Conservation (phyloP, 2,797 vertebrate genomes). For the Thripadectes ignobilis region DNA sequence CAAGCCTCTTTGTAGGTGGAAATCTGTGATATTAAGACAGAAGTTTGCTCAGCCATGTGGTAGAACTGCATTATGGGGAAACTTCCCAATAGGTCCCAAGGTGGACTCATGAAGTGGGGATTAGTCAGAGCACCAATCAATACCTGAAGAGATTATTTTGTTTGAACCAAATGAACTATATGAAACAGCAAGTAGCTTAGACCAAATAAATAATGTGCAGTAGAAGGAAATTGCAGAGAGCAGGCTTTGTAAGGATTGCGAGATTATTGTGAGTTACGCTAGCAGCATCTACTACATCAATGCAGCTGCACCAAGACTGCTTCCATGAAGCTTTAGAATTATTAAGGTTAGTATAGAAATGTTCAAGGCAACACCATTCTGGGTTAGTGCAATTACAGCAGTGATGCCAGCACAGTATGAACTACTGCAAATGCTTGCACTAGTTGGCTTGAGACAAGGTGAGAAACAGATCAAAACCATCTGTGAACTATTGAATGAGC, state of each 20-base stretch:
- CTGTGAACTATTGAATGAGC: neutral
- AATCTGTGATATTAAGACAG: neutral
- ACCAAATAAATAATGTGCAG: slow-evolving; percentile 52
- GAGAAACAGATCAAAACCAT: neutral
- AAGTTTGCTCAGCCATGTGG: neutral
- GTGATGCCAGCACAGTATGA: neutral
- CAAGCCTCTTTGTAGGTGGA: neutral
- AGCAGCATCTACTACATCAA: slow-evolving; percentile 48
- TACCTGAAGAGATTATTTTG: slow-evolving; percentile 49
- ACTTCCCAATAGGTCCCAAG: neutral
- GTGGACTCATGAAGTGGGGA: neutral
- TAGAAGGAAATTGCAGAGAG: slow-evolving; percentile 39
- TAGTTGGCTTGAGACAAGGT: neutral
- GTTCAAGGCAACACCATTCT: slow-evolving; percentile 24
- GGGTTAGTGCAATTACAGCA: slow-evolving; percentile 30
- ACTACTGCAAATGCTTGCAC: neutral
- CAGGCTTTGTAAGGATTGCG: slow-evolving; percentile 50
- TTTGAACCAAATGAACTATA: slow-evolving; percentile 45
- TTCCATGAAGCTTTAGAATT: slow-evolving; percentile 16
- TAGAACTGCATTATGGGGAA: neutral
- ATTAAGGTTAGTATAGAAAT: slow-evolving; percentile 33
- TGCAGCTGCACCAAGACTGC: neutral
- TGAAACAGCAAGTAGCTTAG: slow-evolving; percentile 50
- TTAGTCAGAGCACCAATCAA: slow-evolving; percentile 41
- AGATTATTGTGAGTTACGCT: slow-evolving; percentile 53